phyloP scores from a whole-genome alignment of 2,888 invertebrate species.

The Peribatodes rhomboidaria region DNA sequence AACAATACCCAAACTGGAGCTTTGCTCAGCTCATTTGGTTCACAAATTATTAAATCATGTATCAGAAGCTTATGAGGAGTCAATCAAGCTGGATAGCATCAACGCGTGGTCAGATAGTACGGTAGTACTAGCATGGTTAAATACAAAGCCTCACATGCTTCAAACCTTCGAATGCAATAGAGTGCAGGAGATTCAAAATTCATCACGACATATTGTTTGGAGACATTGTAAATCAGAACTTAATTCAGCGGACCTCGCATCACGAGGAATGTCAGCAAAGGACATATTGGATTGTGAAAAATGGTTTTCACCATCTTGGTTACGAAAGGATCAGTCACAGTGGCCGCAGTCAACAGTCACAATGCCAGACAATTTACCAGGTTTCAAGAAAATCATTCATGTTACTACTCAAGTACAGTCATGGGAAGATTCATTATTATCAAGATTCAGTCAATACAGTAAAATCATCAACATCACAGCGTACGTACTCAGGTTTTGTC shows the following conservation, averaged over 20 bases:
- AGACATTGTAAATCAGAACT: not conserved
- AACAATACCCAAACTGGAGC: slow-evolving; percentile 13
- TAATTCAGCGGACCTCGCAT: slow-evolving; percentile 2
- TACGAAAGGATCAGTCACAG: not conserved
- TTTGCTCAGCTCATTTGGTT: slow-evolving; percentile 2
- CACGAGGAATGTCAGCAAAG: slow-evolving; percentile 1
- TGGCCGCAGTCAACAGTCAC: not conserved
- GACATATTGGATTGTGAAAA: not conserved
- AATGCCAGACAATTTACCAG: slow-evolving; percentile 1
- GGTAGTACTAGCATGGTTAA: slow-evolving; percentile 11
- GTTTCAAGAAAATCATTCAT: slow-evolving; percentile 3
- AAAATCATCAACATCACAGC: slow-evolving; percentile 8
- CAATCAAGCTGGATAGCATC: not conserved
- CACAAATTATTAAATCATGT: slow-evolving; percentile 9
- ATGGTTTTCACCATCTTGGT: slow-evolving; percentile 3
- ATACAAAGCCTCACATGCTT: not conserved
- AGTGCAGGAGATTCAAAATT: slow-evolving; percentile 4
- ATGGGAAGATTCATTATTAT: not conserved
- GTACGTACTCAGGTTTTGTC: not conserved
- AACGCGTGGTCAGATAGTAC: slow-evolving; percentile 17
- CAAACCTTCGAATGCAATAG: slow-evolving; percentile 3
- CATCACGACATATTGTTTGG: not conserved
- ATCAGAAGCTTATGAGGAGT: not conserved
- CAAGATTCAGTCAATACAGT: not conserved
- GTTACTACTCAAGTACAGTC: not conserved